A percentile compares a stretch with the other conserved stretches of the same genome.
Conservation (phyloP, 2,888 invertebrate genomes). For the Crocallis elinguaria region DNA sequence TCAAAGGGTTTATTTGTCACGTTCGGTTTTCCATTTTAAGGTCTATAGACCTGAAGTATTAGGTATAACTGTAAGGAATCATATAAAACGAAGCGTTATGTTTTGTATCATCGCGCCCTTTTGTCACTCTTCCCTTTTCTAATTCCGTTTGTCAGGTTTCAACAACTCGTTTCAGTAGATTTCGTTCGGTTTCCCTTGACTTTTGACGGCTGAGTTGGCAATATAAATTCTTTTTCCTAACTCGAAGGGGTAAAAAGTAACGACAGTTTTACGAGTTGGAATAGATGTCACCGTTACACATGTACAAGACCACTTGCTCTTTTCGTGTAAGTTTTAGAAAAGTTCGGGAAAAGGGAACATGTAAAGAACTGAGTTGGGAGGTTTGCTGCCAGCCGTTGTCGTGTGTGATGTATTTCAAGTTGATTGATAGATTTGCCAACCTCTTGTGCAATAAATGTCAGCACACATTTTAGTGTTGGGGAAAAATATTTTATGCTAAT, state of each 20-base stretch:
- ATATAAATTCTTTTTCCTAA: slow-evolving; percentile 50
- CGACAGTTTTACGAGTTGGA: slow-evolving; percentile 46
- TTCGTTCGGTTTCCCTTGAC: slow-evolving; percentile 28
- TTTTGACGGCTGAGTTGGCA: slow-evolving; percentile 43
- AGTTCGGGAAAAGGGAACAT: neutral
- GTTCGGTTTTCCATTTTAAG: no score
- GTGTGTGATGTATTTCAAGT: no score
- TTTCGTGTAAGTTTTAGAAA: neutral
- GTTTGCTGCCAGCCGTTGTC: neutral
- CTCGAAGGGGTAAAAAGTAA: slow-evolving; percentile 41
- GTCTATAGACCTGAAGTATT: no score
- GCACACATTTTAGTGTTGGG: no score
- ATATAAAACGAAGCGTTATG: neutral
- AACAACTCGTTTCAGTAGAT: slow-evolving; percentile 15
- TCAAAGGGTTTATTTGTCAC: no score
- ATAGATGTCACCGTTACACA: slow-evolving; percentile 38
- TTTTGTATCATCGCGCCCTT: neutral
- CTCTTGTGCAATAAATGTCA: no score
- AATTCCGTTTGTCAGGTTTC: slow-evolving; percentile 19
- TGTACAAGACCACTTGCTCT: slow-evolving; percentile 21
- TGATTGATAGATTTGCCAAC: no score
- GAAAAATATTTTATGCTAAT: no score
- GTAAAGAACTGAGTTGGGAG: no score
- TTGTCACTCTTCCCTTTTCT: neutral
- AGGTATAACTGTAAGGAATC: no score